These are phyloP conservation scores for Poeciliopsis turneri DNA, from an alignment of 2,797 vertebrate species.

Conservation along the genomic window DNA sequence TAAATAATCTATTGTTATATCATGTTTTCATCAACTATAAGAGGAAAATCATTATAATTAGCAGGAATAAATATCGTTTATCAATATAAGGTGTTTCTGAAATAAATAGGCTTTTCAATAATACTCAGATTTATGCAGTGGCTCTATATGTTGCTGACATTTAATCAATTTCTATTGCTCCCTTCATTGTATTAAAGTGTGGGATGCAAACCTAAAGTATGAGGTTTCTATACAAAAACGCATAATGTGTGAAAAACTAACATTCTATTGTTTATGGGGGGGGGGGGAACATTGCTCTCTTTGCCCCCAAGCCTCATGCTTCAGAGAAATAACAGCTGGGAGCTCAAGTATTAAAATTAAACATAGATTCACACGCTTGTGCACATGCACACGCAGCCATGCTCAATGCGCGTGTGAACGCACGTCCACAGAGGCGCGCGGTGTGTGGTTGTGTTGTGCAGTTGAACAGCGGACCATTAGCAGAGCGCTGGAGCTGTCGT, in stretches of 20 bases:
- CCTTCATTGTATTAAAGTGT: background rate
- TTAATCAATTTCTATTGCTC: background rate
- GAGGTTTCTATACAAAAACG: background rate
- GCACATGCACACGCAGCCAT: background rate
- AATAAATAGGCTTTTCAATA: background rate
- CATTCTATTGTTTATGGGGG: background rate
- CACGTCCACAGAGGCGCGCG: conserved; percentile 3
- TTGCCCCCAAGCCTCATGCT: background rate
- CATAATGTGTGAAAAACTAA: background rate
- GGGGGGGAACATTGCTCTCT: no score
- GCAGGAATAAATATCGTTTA: background rate
- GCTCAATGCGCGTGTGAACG: conserved; percentile 10
- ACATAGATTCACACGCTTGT: conserved; percentile 16
- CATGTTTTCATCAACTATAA: background rate
- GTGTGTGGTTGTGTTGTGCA: conserved; percentile 24
- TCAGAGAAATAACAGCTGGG: conserved; percentile 20
- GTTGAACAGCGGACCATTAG: conserved; percentile 43
- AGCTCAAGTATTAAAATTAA: conserved; percentile 24
- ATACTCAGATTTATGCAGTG: background rate
- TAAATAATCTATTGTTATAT: background rate
- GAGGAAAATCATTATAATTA: background rate
- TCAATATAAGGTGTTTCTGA: background rate
- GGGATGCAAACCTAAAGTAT: background rate
- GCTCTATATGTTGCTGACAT: background rate
- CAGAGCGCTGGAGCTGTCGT: conserved; percentile 35